phyloP scores from a whole-genome alignment of 2,888 invertebrate species.

The Tortricodes alternella region DNA sequence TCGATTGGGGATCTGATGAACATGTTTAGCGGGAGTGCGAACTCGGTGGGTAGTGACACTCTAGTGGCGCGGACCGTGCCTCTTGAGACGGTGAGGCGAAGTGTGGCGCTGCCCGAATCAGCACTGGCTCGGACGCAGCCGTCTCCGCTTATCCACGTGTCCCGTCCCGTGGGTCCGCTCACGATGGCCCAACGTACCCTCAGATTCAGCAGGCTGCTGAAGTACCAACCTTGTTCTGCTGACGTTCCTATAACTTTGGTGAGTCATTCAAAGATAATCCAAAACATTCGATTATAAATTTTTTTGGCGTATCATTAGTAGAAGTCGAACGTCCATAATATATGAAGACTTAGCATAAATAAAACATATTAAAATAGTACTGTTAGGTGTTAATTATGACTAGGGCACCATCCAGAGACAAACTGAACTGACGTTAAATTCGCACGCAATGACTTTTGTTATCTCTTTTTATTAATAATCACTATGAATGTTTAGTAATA shows the following conservation, averaged over 20 bases:
- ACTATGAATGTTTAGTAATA: too few species aligned
- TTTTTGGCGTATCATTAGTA: too few species aligned
- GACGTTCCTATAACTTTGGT: slow-evolving; percentile 73
- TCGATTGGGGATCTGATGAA: slow-evolving; percentile 93
- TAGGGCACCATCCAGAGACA: too few species aligned
- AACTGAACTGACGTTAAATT: too few species aligned
- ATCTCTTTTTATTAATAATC: too few species aligned
- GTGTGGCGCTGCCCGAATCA: slow-evolving; percentile 70
- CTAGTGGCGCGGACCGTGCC: slow-evolving; percentile 88
- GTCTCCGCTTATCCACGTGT: slow-evolving; percentile 69
- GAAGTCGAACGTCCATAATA: too few species aligned
- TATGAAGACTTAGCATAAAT: too few species aligned
- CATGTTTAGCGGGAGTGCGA: slow-evolving; percentile 87
- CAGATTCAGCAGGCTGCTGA: slow-evolving; percentile 85
- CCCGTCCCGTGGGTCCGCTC: slow-evolving; percentile 79
- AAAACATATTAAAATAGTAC: too few species aligned
- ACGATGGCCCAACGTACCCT: slow-evolving; percentile 87
- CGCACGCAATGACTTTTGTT: too few species aligned
- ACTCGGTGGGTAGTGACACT: slow-evolving; percentile 88
- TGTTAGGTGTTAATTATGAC: too few species aligned
- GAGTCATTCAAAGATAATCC: slow-evolving; percentile 46
- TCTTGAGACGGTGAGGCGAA: slow-evolving; percentile 85
- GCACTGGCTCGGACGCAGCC: slow-evolving; percentile 66
- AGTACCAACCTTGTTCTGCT: slow-evolving; percentile 84
- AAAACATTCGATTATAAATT: too few species aligned